Base-by-base conservation (phyloP, 2,113 vertebrate genomes). In the Agapornis roseicollis region DNA sequence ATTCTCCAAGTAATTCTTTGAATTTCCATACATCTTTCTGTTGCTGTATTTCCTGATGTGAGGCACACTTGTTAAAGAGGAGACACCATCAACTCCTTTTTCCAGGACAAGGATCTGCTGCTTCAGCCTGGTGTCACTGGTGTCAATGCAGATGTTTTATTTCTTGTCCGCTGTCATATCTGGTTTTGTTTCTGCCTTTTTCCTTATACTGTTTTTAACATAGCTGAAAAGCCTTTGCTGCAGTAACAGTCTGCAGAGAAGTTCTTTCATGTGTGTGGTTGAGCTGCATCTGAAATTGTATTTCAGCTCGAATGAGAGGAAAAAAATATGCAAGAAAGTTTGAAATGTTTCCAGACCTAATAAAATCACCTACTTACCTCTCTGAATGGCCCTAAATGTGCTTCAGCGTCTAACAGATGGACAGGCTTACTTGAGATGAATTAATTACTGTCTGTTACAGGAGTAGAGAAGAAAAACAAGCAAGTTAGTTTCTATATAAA, bases 361-460 rank as follows among this genome's bases (percentile, higher is more conserved):
- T 89, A 85, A 82, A 96, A 89, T 94, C 89, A 95, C 91, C 87
- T 95, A 5, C 70, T 92, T 97, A 95, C 89, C 81, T 94, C 78
- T 93, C 53, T 76, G 95, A 94, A 56, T 76, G 74, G 78, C 58
- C 89, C 79, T 82, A 61, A 94, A 89, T 80, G 70, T 79, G 70
- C 89, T 94, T 73, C 91, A 93, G 66, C 73, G 73, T 95, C 84
- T 80, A 91, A 42, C 93, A 96, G 94, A 96, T 93, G 93, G 95
- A 91, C 89, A 82, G 71, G 53, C 81, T 95, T 96, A 74, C 78
- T 84, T 66, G 74, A 90, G 87, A 95, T 85, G 87, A 96, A 94
- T 96, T 95, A 94, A 97, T 97, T 96, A 58, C 91, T 96, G 94
- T 95, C 89, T 96, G 63, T 89, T 94, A 63, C 13, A 82, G 66